Base-by-base conservation (phyloP, 2,113 vertebrate genomes). In the Marmota monax region DNA sequence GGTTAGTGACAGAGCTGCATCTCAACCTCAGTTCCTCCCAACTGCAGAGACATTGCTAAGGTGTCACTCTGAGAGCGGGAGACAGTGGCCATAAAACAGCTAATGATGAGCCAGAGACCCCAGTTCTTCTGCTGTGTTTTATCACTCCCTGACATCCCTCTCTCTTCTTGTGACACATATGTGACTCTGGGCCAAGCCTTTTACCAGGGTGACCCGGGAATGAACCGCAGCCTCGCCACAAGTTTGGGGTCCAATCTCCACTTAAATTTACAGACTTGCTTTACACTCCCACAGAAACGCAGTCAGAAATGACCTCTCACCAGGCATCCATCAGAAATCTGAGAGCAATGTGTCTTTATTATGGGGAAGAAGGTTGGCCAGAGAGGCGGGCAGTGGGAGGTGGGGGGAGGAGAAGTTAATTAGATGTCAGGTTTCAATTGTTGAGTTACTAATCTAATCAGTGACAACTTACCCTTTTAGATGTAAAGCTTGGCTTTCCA, bases 401-500 rank as follows among this genome's bases (percentile, higher is more conserved):
- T 65, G 56, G 83, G 7, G 70, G 32, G 72, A 84, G 63, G 97
- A 91, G 16, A 80, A 95, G 97, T 97, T 72, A 95, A 97, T 86
- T 93, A 37, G 63, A 96, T 94, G 93, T 96, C 96, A 97, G 80
- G 95, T 97, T 98, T 97, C 97, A 97, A 87, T 95, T 97, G 84
- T 94, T 97, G 96, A 95, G 91, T 83, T 97, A 93, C 88, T 97
- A 97, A 94, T 92, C 94, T 98, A 95, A 98, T 98, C 98, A 97
- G 92, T 4, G 16, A 97, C 87, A 98, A 97, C 88, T 97, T 96
- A 96, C 88, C 96, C 97, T 94, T 96, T 97, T 96, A 97, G 90
- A 98, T 97, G 96, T 98, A 98, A 34, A 18, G 92, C 97, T 98
- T 88, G 20, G 93, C 98, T 98, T 94, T 97, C 97, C 92, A 98